Conservation (phyloP, 2,113 vertebrate species). For the Pedionomus torquatus region DNA sequence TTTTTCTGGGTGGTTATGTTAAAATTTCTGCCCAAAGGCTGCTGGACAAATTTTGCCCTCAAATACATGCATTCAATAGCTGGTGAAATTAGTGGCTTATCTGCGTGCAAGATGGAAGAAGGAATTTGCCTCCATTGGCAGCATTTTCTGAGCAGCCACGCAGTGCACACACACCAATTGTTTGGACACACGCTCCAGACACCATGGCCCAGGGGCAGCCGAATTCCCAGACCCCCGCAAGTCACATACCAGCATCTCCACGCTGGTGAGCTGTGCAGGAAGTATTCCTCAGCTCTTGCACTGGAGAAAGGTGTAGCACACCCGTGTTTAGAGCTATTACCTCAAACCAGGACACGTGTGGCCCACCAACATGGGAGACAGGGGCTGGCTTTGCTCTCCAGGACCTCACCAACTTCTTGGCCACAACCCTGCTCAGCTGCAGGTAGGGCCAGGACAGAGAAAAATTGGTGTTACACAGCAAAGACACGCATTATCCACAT, state of each 20-base stretch:
- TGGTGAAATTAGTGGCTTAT: background rate
- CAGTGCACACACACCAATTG: background rate
- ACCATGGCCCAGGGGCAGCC: background rate
- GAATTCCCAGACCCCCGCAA: background rate
- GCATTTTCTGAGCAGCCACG: background rate
- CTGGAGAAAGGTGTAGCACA: background rate
- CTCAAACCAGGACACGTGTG: too few species aligned
- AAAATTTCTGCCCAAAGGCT: background rate
- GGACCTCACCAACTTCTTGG: background rate
- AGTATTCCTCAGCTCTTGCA: rapidly evolving
- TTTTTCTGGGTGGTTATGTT: background rate
- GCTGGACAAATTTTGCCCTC: background rate
- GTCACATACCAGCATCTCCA: background rate
- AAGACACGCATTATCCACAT: rapidly evolving
- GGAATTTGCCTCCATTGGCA: background rate
- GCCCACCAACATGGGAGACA: background rate
- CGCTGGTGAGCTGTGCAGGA: background rate
- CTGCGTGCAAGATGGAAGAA: background rate
- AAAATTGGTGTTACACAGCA: rapidly evolving
- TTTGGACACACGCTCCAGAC: background rate
- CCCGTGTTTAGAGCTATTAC: too few species aligned
- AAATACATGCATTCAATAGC: background rate
- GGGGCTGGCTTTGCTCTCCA: background rate
- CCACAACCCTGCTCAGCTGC: background rate
- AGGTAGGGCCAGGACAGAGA: background rate